Conservation (phyloP, 2,888 invertebrate species). For the Pristionchus arcanus region DNA sequence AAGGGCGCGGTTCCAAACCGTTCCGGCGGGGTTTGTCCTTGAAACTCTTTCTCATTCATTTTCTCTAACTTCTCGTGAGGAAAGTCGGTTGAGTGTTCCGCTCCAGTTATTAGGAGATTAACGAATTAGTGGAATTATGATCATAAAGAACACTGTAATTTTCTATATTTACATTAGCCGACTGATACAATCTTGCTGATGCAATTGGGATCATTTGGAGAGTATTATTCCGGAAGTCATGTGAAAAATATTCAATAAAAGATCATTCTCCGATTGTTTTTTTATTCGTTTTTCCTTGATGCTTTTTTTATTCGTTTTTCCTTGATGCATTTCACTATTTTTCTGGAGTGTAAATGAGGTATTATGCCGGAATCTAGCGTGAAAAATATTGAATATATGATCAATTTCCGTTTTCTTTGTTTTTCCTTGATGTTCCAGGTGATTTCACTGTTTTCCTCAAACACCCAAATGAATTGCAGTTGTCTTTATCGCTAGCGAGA, state of each 20-base stretch:
- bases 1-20: not conserved
- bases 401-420: not conserved
- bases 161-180: too few relatives aligned
- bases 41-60: not conserved
- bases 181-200: not conserved
- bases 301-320: too few relatives aligned
- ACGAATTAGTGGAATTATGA: not conserved
- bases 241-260: too few relatives aligned
- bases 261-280: too few relatives aligned
- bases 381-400: not conserved
- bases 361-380: too few relatives aligned
- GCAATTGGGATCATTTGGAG: too few relatives aligned
- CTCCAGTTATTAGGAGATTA: not conserved
- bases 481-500: not conserved
- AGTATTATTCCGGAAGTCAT: too few relatives aligned
- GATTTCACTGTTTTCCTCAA: not conserved
- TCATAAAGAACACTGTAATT: too few relatives aligned
- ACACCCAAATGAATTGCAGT: not conserved
- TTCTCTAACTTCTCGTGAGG: not conserved
- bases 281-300: too few relatives aligned
- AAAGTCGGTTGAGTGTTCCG: constrained; percentile 21
- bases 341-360: too few relatives aligned
- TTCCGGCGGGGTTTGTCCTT: not conserved
- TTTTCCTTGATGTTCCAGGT: too few relatives aligned
- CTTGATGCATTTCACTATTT: too few relatives aligned